phyloP scores from a whole-genome alignment of 2,797 vertebrate genomes.

The Notolabrus celidotus region DNA sequence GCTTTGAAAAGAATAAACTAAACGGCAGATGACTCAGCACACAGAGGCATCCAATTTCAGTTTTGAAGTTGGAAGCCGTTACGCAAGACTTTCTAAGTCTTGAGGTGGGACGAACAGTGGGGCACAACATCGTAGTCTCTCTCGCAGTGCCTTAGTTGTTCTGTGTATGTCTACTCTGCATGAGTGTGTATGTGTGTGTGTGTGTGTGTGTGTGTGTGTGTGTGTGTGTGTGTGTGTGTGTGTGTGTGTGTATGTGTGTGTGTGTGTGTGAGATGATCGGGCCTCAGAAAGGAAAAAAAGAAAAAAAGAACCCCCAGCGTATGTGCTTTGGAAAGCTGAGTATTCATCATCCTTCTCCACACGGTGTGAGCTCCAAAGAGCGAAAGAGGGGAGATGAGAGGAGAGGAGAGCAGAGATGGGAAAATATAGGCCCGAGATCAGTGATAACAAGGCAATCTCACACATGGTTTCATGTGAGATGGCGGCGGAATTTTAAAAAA shows the following conservation, averaged over 20 bases:
- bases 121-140: conserved; percentile 34
- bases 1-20: conserved; percentile 32
- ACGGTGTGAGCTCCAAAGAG: conserved; percentile 66
- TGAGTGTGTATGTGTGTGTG: conserved; percentile 8
- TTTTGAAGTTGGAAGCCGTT: conserved; percentile 61
- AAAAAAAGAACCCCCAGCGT: conserved; percentile 57
- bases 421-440: conserved; percentile 80
- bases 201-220: neutral
- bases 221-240: conserved; percentile 12
- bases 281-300: conserved; percentile 19
- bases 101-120: conserved; percentile 49
- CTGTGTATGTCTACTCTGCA: neutral
- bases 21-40: conserved; percentile 71
- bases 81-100: conserved; percentile 65
- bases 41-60: conserved; percentile 54
- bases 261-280: conserved; percentile 31
- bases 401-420: conserved; percentile 69
- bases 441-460: conserved; percentile 85
- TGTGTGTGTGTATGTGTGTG: neutral
- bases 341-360: conserved; percentile 79
- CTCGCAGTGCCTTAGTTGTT: conserved; percentile 17
- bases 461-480: conserved; percentile 82
- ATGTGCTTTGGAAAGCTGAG: conserved; percentile 65
- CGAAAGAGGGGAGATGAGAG: conserved; percentile 56
- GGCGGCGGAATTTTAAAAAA: conserved; percentile 76